Conservation (phyloP, 2,113 vertebrate genomes). For the Zosterops borbonicus region DNA sequence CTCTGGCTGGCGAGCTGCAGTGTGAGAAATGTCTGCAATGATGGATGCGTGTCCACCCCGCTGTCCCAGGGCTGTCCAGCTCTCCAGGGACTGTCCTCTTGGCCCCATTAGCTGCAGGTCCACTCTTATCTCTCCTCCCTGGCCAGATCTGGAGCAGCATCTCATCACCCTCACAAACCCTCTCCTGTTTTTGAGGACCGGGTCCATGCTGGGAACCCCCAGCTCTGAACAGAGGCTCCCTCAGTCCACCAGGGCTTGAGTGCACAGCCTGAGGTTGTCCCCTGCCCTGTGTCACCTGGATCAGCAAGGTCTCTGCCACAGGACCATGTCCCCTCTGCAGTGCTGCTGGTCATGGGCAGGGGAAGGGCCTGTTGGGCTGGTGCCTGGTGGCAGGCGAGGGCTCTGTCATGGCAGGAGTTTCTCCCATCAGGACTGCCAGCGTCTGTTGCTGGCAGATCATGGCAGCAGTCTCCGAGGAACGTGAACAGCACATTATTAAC, state of each 20-base stretch:
- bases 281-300: neutral
- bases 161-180: neutral
- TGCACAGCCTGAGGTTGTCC: neutral
- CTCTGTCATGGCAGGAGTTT: neutral
- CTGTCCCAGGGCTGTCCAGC: neutral
- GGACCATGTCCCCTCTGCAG: neutral
- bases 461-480: constrained; percentile 6
- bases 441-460: constrained; percentile 6
- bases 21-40: neutral
- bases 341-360: neutral
- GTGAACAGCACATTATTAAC: constrained; percentile 43
- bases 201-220: neutral
- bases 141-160: neutral
- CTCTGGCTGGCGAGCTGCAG: neutral
- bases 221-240: neutral
- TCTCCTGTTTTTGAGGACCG: neutral
- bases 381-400: neutral
- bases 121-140: neutral
- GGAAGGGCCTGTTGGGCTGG: neutral
- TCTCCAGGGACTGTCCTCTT: neutral
- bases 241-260: neutral
- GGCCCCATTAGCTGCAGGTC: neutral
- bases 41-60: neutral
- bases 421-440: neutral
- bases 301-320: rapidly evolving